These are phyloP conservation scores for Orthonychiurus folsomi DNA, from an alignment of 2,888 invertebrate genomes.

Conservation along the genomic window DNA sequence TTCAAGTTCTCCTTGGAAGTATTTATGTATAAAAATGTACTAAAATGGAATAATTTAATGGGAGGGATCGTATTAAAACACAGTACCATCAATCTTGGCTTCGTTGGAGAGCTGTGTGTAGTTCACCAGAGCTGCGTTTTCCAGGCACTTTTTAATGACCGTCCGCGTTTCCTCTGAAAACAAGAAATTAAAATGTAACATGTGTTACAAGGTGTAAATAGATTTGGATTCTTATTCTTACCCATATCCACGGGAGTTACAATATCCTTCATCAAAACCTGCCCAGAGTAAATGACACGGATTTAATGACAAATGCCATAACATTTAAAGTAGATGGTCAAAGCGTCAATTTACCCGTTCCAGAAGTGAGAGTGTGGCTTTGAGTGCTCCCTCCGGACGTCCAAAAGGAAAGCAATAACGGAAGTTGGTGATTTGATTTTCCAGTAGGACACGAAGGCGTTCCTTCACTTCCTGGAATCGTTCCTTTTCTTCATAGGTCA, in stretches of 20 bases:
- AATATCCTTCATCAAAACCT: slow-evolving; percentile 97
- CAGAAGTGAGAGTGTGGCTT: slow-evolving; percentile 87
- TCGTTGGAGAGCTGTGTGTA: slow-evolving; percentile 92
- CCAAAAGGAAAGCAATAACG: slow-evolving; percentile 98
- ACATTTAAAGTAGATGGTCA: too few species aligned
- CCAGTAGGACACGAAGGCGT: slow-evolving; percentile 77
- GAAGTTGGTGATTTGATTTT: slow-evolving; percentile 98
- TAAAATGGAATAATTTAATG: background rate
- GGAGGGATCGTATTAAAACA: background rate
- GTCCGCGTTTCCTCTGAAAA: slow-evolving; percentile 88
- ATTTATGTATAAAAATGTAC: background rate
- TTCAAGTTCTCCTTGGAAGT: too few species aligned
- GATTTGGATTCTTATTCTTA: too few species aligned
- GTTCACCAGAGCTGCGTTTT: slow-evolving; percentile 95
- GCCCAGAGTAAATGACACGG: background rate
- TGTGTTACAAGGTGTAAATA: too few species aligned
- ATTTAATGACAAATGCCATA: background rate
- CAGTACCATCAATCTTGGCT: slow-evolving; percentile 90
- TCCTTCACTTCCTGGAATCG: slow-evolving; percentile 97
- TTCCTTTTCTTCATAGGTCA: slow-evolving; percentile 94
- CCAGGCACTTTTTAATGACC: slow-evolving; percentile 93
- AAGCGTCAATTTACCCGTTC: slow-evolving; percentile 59
- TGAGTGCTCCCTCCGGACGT: slow-evolving; percentile 93
- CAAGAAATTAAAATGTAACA: too few species aligned
- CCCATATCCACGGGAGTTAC: slow-evolving; percentile 86